Conservation (phyloP, 2,888 invertebrate species). For the Folsomia candida region DNA sequence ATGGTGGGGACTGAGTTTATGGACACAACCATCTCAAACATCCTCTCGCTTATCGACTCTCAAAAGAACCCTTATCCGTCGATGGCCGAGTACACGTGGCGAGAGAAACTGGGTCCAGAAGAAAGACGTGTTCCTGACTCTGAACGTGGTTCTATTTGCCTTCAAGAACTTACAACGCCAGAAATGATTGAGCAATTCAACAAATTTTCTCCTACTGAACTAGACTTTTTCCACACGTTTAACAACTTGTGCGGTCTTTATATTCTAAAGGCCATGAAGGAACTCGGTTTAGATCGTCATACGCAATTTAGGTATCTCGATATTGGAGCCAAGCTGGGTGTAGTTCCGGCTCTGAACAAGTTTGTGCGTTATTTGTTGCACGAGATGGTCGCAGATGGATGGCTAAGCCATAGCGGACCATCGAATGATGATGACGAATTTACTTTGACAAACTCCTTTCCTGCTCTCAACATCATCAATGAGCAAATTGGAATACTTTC, state of each 20-base stretch:
- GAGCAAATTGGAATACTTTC: no score
- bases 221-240: no score
- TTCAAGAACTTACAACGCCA: no score
- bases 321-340: neutral
- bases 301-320: no score
- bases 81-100: neutral
- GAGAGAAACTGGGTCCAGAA: neutral
- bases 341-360: neutral
- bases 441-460: no score
- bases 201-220: no score
- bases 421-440: no score
- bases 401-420: neutral
- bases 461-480: no score
- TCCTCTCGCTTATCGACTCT: neutral
- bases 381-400: neutral
- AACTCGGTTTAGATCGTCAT: neutral
- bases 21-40: conserved; percentile 1
- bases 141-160: no score
- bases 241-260: neutral
- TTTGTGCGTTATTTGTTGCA: neutral
- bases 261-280: neutral
- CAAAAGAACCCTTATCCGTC: neutral
- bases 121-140: neutral
- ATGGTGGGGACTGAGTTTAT: neutral
- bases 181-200: no score